These are phyloP conservation scores for Luidia sarsii DNA, from an alignment of 53 echinoderm and acorn worm genomes.

Conservation along the genomic window DNA sequence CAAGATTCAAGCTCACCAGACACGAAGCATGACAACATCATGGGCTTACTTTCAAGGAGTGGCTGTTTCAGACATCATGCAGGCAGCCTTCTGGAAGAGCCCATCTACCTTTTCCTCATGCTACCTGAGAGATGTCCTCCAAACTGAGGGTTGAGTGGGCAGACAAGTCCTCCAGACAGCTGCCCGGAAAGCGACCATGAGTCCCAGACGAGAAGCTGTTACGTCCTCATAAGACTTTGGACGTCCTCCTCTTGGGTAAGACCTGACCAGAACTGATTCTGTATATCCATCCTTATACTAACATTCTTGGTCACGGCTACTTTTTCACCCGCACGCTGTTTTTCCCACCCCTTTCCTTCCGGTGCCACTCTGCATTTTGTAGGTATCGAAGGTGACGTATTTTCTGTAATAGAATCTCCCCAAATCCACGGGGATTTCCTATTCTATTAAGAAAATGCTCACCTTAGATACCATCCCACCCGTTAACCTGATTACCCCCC, in stretches of 20 bases:
- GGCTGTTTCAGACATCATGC: constrained; percentile 43
- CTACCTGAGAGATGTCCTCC: constrained; percentile 44
- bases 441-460: constrained; percentile 3
- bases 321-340: neutral
- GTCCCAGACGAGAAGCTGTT: neutral
- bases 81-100: constrained; percentile 55
- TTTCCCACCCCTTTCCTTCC: neutral
- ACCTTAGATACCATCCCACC: neutral
- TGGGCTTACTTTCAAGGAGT: constrained; percentile 58
- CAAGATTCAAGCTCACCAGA: constrained; percentile 24
- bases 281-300: neutral
- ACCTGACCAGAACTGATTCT: neutral
- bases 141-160: neutral
- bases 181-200: neutral
- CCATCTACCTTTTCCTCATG: constrained; percentile 40
- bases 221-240: neutral
- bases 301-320: neutral
- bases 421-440: too few relatives aligned
- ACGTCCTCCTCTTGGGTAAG: neutral
- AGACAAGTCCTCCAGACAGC: neutral
- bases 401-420: constrained; percentile 7
- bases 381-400: constrained; percentile 2
- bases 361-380: constrained; percentile 4
- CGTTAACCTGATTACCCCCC: neutral
- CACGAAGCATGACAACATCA: constrained; percentile 37